Evolutionary conservation across 2,113 vertebrate genomes (phyloP).

Genomic region (Lycaon pictus): DNA sequence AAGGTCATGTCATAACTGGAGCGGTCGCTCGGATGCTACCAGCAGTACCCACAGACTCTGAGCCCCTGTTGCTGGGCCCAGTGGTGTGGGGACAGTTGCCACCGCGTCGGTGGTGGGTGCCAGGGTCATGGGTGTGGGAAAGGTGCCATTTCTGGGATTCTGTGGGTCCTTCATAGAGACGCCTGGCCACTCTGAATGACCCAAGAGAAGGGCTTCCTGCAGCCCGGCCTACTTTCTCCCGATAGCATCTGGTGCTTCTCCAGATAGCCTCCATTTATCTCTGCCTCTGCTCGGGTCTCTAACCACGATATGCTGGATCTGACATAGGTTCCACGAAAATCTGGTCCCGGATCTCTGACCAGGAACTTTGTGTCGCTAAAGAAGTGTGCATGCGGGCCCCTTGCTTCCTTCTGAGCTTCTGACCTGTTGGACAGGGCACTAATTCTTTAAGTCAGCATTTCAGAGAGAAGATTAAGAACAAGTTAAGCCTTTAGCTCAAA

Average conservation of each 20-base stretch:
- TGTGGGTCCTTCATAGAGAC: not conserved
- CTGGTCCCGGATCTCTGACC: not conserved
- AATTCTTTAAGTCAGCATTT: constrained; percentile 47
- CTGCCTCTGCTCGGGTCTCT: not conserved
- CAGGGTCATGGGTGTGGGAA: not conserved
- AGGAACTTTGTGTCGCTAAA: not conserved
- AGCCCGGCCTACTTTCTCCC: not conserved
- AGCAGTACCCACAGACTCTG: not conserved
- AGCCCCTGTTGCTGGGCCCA: not conserved
- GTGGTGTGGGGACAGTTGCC: not conserved
- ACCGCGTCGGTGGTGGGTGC: not conserved
- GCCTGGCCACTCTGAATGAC: not conserved
- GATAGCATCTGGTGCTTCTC: not conserved
- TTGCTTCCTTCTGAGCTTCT: not conserved
- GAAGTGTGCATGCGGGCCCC: not conserved
- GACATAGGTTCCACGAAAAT: not conserved
- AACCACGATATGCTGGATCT: not conserved
- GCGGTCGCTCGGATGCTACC: not conserved
- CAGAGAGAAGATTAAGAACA: constrained; percentile 57
- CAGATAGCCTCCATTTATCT: not conserved
- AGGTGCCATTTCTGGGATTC: too few relatives aligned
- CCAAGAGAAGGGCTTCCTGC: not conserved
- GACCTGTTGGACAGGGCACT: not conserved
- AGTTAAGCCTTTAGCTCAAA: constrained; percentile 47
- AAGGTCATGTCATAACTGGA: not conserved